Evolutionary conservation across 1,140 invertebrate genomes (phyloP).

Genomic region (Drosophila baimaii): DNA sequence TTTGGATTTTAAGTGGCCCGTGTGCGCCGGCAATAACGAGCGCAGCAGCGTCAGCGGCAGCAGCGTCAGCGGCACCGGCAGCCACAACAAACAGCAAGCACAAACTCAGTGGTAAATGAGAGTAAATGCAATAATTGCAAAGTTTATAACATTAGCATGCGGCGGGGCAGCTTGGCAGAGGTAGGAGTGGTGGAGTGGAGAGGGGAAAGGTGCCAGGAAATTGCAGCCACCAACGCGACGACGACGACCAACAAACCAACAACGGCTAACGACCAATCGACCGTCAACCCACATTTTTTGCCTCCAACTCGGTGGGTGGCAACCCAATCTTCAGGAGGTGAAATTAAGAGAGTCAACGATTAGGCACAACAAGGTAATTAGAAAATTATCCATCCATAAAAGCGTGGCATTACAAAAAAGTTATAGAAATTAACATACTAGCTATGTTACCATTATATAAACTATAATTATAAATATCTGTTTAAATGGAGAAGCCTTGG

Average conservation of each 20-base stretch:
- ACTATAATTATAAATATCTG: not conserved
- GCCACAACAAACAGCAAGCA: slow-evolving; percentile 33
- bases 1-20: slow-evolving; percentile 68
- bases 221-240: slow-evolving; percentile 67
- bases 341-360: slow-evolving; percentile 12
- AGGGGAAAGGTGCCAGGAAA: slow-evolving; percentile 48
- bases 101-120: slow-evolving; percentile 70
- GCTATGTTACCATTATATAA: not conserved
- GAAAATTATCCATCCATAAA: slow-evolving; percentile 43
- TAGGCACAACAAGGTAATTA: slow-evolving; percentile 44
- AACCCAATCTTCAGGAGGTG: slow-evolving; percentile 3
- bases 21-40: slow-evolving; percentile 74
- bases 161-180: slow-evolving; percentile 6
- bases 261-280: slow-evolving; percentile 59
- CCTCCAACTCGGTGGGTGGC: slow-evolving; percentile 12
- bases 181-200: not conserved
- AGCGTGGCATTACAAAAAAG: slow-evolving; percentile 13
- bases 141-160: slow-evolving; percentile 73
- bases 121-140: slow-evolving; percentile 82
- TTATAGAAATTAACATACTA: not conserved
- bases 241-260: slow-evolving; percentile 51
- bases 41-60: slow-evolving; percentile 31
- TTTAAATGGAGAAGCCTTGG: not conserved
- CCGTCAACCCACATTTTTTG: slow-evolving; percentile 53
- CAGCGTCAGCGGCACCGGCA: slow-evolving; percentile 19